Percentiles rank a stretch among this genome's conserved stretches.
Evolutionary conservation across 2,797 vertebrate species (phyloP).

Genomic region (Neostethus bicornis): DNA sequence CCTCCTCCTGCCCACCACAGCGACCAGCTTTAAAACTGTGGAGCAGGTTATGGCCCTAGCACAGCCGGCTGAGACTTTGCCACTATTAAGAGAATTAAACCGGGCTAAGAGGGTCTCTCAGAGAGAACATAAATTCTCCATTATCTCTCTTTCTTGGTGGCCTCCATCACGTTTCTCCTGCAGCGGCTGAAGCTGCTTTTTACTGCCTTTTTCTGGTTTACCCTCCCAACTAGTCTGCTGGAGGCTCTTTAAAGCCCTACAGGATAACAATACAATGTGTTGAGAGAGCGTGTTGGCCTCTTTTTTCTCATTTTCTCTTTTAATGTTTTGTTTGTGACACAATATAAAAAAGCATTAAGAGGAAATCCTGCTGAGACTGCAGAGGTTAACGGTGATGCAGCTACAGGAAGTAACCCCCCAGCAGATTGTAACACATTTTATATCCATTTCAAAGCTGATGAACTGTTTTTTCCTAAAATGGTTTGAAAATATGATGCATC

Average conservation of each 20-base stretch:
- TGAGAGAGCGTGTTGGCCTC: conserved; percentile 26
- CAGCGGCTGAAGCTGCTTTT: conserved; percentile 50
- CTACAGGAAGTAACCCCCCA: conserved; percentile 38
- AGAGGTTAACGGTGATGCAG: conserved; percentile 34
- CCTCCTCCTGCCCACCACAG: not conserved
- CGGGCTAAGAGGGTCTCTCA: conserved; percentile 64
- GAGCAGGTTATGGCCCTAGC: conserved; percentile 60
- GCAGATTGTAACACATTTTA: conserved; percentile 25
- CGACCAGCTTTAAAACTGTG: conserved; percentile 58
- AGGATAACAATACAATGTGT: conserved; percentile 45
- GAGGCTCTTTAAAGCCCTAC: conserved; percentile 45
- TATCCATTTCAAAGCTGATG: conserved; percentile 15
- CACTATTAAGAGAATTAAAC: conserved; percentile 77
- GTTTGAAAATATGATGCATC: too few species aligned
- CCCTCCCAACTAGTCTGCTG: conserved; percentile 37
- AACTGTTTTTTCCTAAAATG: not conserved
- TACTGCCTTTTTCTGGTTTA: conserved; percentile 50
- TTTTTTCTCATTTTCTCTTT: conserved; percentile 15
- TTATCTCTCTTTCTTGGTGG: conserved; percentile 66
- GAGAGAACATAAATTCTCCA: conserved; percentile 75
- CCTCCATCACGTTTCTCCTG: conserved; percentile 49
- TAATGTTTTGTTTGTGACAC: conserved; percentile 61
- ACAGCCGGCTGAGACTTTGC: conserved; percentile 60
- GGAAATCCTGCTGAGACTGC: conserved; percentile 42
- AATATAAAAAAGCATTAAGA: conserved; percentile 42